Evolutionary conservation across 2,888 invertebrate species (phyloP), one percentile per base, ranked within the genome.

Genomic region (Pardosa pseudoannulata): DNA sequence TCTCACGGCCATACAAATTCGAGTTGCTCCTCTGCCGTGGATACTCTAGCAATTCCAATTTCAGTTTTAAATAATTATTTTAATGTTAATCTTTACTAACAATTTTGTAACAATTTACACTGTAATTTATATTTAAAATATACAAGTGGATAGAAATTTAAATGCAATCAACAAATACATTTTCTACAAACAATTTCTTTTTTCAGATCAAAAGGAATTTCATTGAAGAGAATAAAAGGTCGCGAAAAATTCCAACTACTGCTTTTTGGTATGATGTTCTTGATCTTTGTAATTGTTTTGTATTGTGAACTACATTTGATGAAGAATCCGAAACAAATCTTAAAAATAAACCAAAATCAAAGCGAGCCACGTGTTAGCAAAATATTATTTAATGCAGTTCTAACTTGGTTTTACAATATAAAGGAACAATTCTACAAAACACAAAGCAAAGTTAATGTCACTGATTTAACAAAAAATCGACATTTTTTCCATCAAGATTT

Each of bases 221-320:
- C 76, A 16, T 41, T 70, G 28, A 41, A 28, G 23, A 70, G 27
- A 19, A 70, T 27, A 7, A 85, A 73, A 41, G n/a, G 29, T 16
- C 67, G 73, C 19, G 67, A 68, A 19, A 85, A 68, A 39, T 27
- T 85, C 0, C 72, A 72, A 16, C 32, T 46, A 13, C 9, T 78
- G n/a, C 73, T 85, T 56, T 67, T 73, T 50, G 36, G 29, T 36
- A 11, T 85, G 29, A 68, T 85, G 16, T 73, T 50, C 11, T 39
- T 31, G 0, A 85, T 85, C 67, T 65, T 73, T 31, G 23, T 85
- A 19, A 39, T 85, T 36, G 39, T 85, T 65, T 32, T 85, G 29
- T 73, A 46, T 36, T 65, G 67, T 67, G 78, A 85, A 65, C 39
- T 85, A 36, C 72, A 75, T 39, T 32, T 79, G 11, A 65, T 39